Evolutionary conservation across 2,113 vertebrate genomes (phyloP).

Genomic region (Labeo catla): DNA sequence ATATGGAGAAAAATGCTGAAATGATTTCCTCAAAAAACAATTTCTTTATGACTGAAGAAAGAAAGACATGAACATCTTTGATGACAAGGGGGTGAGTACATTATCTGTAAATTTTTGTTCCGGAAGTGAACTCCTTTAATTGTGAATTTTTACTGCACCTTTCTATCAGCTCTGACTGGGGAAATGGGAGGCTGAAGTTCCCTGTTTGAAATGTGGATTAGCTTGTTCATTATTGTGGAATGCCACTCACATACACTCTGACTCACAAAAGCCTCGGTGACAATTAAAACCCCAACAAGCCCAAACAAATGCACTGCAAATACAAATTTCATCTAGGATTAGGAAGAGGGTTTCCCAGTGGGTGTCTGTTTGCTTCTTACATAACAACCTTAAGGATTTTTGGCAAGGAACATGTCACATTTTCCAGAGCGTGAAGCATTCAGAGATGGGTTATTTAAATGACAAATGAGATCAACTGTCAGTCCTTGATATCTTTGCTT

Average conservation of each 20-base stretch:
- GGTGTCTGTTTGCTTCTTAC: conserved; percentile 31
- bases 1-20: too few species aligned
- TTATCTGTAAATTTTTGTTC: too few species aligned
- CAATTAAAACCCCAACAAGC: conserved; percentile 45
- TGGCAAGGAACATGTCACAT: not conserved
- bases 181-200: not conserved
- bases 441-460: conserved; percentile 13
- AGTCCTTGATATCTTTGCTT: not conserved
- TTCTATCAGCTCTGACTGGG: not conserved
- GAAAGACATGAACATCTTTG: too few species aligned
- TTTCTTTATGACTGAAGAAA: too few species aligned
- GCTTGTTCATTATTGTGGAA: conserved; percentile 43
- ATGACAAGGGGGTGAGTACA: too few species aligned
- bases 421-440: not conserved
- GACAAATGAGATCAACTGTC: conserved; percentile 6
- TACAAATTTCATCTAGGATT: conserved; percentile 22
- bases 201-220: not conserved
- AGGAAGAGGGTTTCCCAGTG: conserved; percentile 48
- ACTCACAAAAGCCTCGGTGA: conserved; percentile 44
- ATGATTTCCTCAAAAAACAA: too few species aligned
- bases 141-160: not conserved
- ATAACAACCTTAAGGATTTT: not conserved
- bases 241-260: conserved; percentile 32
- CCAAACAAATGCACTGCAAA: conserved; percentile 46
- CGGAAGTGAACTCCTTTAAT: too few species aligned